Evolutionary conservation across 2,113 vertebrate species (phyloP).

Genomic region (Microtus richardsoni): DNA sequence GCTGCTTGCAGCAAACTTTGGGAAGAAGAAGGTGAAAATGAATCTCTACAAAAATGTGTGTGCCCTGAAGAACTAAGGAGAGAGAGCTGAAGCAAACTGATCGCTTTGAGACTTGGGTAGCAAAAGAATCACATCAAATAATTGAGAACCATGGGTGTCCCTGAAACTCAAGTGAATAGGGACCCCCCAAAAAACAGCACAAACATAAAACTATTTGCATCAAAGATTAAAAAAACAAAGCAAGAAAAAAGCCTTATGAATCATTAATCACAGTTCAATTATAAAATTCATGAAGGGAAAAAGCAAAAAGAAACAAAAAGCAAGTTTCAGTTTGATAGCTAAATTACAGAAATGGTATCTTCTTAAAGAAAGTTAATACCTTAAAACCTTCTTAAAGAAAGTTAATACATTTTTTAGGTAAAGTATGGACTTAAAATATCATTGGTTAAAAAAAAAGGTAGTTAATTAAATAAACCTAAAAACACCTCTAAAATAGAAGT

Average conservation of each 20-base stretch:
- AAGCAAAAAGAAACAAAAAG: not conserved
- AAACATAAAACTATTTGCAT: not conserved
- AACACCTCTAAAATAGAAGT: not conserved
- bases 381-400: not conserved
- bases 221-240: not conserved
- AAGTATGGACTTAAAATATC: not conserved
- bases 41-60: not conserved
- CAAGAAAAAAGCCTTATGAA: not conserved
- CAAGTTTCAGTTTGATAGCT: not conserved
- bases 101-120: not conserved
- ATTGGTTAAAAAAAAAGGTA: not conserved
- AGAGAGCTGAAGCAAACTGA: not conserved
- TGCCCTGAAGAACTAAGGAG: not conserved
- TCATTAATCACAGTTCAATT: not conserved
- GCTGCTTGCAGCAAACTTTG: not conserved
- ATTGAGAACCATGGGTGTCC: not conserved
- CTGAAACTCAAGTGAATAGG: not conserved
- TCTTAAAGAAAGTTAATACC: not conserved
- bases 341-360: not conserved
- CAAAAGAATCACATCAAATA: not conserved
- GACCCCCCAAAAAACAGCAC: not conserved
- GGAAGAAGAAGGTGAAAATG: slow-evolving; percentile 40
- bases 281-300: not conserved
- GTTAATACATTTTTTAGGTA: not conserved
- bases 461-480: not conserved